Evolutionary conservation across 2,888 invertebrate species (phyloP), one percentile per base, ranked within the genome.

Genomic region (Lucinisca nassula): DNA sequence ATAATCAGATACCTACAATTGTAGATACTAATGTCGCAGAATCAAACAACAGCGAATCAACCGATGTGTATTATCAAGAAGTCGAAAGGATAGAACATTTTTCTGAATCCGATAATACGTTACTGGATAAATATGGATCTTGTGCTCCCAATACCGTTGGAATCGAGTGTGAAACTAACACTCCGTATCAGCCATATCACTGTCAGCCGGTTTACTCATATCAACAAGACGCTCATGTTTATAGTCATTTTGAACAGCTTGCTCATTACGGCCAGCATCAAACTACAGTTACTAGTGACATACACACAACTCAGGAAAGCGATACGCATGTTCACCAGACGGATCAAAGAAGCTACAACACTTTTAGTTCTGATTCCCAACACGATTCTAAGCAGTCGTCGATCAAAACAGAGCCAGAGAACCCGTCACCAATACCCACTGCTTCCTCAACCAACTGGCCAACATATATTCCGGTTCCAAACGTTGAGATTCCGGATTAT

Each of bases 161-260:
- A 17, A 24, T 30, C n/a, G 1, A 32, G 10, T 32, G 67, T 17
- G 14, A 35, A 4, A 67, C 32, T 67, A 67, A 67, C 17, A 1
- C 24, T 8, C 4, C 35, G 1, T 67, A 67, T 67, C 67, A 67
- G 21, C 17, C 67, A 35, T 67, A 67, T 35, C 67, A 67, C 17
- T 30, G 35, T 67, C 67, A 6, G 17, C 35, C 35, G 6, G 21
- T 8, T 35, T 67, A 67, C 21, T 21, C 67, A 67, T 67, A 67
- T 67, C 67, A 67, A 35, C 67, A 21, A 35, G 67, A 67, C n/a
- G 67, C 67, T 35, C 67, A 67, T 12, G 67, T 67, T 30, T 67
- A 67, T 21, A 67, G 67, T 35, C 67, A 67, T 35, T 67, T 35
- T 35, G 61, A 61, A 24, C 67, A 67, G 17, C 14, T 3, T 67